These are phyloP conservation scores for Drosophila pandora DNA, from an alignment of 1,140 invertebrate genomes.

Conservation along the genomic window DNA sequence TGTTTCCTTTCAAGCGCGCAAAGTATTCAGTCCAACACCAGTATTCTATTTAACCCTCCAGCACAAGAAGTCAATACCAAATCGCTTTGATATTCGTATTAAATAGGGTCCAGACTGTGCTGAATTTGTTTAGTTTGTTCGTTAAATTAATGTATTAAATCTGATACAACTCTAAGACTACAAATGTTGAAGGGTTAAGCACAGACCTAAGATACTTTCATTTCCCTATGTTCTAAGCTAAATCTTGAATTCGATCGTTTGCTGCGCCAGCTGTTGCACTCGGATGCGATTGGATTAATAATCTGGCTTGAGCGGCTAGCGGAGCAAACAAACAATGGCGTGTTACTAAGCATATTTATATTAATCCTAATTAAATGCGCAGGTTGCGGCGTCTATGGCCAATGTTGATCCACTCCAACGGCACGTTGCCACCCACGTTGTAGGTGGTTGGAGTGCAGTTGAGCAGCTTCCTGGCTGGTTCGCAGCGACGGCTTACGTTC, in stretches of 20 bases:
- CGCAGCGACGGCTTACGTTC: constrained; percentile 90
- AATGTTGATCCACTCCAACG: constrained; percentile 80
- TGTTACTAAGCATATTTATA: constrained; percentile 35
- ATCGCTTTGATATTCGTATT: not conserved
- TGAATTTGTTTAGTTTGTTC: not conserved
- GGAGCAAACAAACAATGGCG: constrained; percentile 68
- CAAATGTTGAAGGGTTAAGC: constrained; percentile 22
- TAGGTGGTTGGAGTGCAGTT: constrained; percentile 61
- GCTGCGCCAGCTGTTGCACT: constrained; percentile 47
- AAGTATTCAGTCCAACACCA: constrained; percentile 33
- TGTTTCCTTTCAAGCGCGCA: constrained; percentile 23
- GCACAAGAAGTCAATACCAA: constrained; percentile 2
- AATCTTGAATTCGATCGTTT: constrained; percentile 49
- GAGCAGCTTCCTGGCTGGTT: constrained; percentile 82
- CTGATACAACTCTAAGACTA: not conserved
- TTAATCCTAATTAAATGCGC: constrained; percentile 64
- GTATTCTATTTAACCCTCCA: constrained; percentile 26
- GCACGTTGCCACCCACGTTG: constrained; percentile 66
- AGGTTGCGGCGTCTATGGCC: constrained; percentile 77
- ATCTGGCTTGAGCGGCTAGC: constrained; percentile 29
- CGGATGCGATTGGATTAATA: not conserved
- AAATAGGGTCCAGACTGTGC: not conserved
- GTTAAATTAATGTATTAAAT: not conserved
- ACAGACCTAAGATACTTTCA: constrained; percentile 50
- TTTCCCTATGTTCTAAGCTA: constrained; percentile 66